Percentiles rank a stretch among this genome's conserved stretches.
Conservation (phyloP, 2,797 vertebrate genomes). For the Phrynocephalus vlangalii region DNA sequence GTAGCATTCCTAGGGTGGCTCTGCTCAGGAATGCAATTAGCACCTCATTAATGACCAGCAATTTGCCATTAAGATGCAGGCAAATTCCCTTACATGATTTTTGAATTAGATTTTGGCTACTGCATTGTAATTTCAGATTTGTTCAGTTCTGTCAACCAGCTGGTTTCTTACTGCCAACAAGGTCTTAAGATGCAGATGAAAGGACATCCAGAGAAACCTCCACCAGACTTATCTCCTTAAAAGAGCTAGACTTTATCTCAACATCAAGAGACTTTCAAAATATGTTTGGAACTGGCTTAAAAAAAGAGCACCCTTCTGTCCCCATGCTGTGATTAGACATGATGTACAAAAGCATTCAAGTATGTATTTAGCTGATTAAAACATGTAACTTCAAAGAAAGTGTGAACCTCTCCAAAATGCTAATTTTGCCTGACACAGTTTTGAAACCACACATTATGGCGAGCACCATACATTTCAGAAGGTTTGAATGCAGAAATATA, state of each 20-base stretch:
- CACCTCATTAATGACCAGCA: too few species aligned
- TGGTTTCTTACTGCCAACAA: background rate
- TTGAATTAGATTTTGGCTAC: background rate
- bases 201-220: background rate
- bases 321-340: too few species aligned
- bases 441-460: background rate
- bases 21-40: too few species aligned
- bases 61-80: too few species aligned
- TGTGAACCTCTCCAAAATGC: background rate
- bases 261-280: background rate
- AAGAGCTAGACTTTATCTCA: background rate
- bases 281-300: background rate
- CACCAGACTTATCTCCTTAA: background rate
- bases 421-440: background rate
- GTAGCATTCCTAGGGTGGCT: too few species aligned
- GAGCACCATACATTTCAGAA: background rate
- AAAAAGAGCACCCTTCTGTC: background rate
- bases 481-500: background rate
- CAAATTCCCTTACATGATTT: background rate
- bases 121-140: background rate
- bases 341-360: background rate
- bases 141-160: background rate
- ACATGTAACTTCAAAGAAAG: background rate
- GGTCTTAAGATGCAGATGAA: background rate
- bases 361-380: background rate